These are phyloP conservation scores for Myiopsitta monachus DNA, from an alignment of 2,113 vertebrate genomes.

Conservation along the genomic window DNA sequence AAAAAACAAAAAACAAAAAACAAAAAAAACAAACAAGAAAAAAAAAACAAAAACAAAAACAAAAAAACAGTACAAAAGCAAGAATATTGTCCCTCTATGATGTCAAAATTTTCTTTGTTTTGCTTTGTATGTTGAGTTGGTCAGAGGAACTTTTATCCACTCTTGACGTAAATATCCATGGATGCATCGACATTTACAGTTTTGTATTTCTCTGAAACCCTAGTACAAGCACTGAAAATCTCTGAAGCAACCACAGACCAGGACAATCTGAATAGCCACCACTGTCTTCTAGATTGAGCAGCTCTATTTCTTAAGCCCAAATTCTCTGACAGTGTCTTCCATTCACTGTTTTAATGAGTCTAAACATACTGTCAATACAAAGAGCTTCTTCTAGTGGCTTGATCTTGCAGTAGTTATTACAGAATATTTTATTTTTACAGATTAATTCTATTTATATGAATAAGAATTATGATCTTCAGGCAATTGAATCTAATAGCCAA, in stretches of 20 bases:
- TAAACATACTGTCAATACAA: not conserved
- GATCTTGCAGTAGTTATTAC: not conserved
- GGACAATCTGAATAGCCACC: not conserved
- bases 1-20: not conserved
- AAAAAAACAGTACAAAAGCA: not conserved
- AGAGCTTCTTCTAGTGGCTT: not conserved
- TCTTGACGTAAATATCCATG: not conserved
- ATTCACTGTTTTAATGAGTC: not conserved
- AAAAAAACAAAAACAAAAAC: not conserved
- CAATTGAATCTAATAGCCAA: slow-evolving; percentile 47
- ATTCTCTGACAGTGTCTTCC: not conserved
- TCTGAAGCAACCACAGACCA: not conserved
- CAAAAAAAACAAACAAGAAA: not conserved
- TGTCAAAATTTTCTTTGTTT: not conserved
- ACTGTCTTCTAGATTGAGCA: not conserved
- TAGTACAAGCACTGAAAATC: not conserved
- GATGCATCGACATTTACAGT: not conserved
- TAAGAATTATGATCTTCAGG: slow-evolving; percentile 24
- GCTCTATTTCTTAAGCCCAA: not conserved
- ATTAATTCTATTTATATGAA: slow-evolving; percentile 9
- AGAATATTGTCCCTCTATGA: not conserved
- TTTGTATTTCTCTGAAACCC: not conserved
- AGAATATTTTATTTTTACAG: slow-evolving; percentile 35
- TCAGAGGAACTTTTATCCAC: not conserved
- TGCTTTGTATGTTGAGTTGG: not conserved